Conservation (phyloP, 2,113 vertebrate species). For the Melanotaenia duboulayi region DNA sequence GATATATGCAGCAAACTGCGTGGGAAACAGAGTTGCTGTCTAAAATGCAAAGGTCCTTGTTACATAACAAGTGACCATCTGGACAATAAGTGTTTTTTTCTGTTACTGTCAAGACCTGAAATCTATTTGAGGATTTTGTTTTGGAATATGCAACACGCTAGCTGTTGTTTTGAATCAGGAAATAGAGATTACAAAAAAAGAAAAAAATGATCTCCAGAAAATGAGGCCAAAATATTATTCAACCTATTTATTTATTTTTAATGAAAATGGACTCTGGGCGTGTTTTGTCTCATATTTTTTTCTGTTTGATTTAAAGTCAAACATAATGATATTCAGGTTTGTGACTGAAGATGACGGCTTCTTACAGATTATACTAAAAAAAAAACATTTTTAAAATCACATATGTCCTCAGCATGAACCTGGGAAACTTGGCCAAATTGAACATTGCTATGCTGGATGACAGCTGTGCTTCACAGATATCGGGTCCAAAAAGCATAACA, state of each 20-base stretch:
- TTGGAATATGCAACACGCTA: neutral
- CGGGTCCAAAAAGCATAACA: conserved; percentile 28
- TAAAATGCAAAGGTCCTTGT: conserved; percentile 26
- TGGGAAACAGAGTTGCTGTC: neutral
- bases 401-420: conserved; percentile 44
- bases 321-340: conserved; percentile 24
- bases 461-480: conserved; percentile 14
- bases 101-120: conserved; percentile 14
- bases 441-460: conserved; percentile 40
- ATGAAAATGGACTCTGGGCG: too few relatives aligned
- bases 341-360: conserved; percentile 34
- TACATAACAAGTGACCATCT: conserved; percentile 43
- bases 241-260: neutral
- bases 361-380: conserved; percentile 17
- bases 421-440: neutral
- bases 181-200: neutral
- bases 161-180: neutral
- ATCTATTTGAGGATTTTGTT: conserved; percentile 9
- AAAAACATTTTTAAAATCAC: conserved; percentile 22
- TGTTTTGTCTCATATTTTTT: neutral
- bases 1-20: neutral
- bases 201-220: neutral
- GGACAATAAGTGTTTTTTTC: conserved; percentile 20
- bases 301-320: conserved; percentile 20
- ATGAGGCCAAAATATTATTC: conserved; percentile 14